A percentile compares a stretch with the other conserved stretches of the same genome.
Conservation (phyloP, 1,140 invertebrate species). For the Hyposmocoma kahamanoa region DNA sequence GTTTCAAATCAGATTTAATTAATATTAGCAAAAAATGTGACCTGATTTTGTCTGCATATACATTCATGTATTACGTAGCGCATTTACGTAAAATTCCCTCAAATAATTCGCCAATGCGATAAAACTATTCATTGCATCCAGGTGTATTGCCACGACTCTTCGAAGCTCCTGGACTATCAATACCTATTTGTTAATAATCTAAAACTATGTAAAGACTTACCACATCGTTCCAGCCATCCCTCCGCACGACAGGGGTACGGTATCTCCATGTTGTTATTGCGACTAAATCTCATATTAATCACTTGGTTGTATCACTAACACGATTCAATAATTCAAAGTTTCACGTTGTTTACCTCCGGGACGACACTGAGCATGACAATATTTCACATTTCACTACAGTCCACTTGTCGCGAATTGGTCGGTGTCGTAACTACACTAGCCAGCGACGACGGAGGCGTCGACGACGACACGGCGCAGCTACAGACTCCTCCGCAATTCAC, state of each 20-base stretch:
- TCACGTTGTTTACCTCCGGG: constrained; percentile 10
- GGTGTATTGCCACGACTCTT: not conserved
- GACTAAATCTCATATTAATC: constrained; percentile 50
- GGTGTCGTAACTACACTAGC: not conserved
- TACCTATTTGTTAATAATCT: not conserved
- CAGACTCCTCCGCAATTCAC: constrained; percentile 31
- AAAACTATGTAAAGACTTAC: constrained; percentile 63
- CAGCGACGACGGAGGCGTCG: no score
- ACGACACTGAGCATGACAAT: constrained; percentile 27
- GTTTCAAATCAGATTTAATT: no score
- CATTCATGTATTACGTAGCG: constrained; percentile 33
- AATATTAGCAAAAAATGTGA: no score
- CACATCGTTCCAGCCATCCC: constrained; percentile 82
- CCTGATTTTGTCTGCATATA: no score
- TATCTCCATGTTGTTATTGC: constrained; percentile 45
- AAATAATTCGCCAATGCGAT: constrained; percentile 43
- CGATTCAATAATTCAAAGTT: constrained; percentile 21
- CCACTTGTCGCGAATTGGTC: not conserved
- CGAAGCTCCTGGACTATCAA: not conserved
- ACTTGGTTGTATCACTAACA: constrained; percentile 27
- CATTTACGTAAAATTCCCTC: constrained; percentile 49
- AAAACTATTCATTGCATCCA: constrained; percentile 30
- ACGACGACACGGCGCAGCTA: no score
- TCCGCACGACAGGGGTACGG: constrained; percentile 79
- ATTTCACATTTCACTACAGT: constrained; percentile 43